Base-by-base conservation (phyloP, 2,797 vertebrate genomes). In the Gymnothorax javanicus region DNA sequence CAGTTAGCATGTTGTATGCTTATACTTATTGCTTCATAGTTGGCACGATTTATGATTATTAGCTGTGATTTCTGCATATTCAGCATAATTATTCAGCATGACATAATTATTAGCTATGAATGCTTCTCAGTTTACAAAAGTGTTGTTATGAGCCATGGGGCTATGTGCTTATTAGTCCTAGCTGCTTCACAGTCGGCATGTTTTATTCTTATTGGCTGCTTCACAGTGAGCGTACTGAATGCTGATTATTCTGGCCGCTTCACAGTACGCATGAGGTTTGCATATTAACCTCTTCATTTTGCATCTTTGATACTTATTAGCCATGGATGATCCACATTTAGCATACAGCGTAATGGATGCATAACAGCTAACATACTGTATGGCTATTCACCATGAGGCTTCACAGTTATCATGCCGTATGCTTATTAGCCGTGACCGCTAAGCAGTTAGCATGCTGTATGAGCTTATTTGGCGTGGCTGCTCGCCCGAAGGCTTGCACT, bases 201-300 rank as follows among this genome's bases (percentile, higher is more conserved):
- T 8, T 67, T 25, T 98, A 97, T 97, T 97, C 97, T 98, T 97
- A 97, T 97, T 98, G 96, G 96, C 95, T 98, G 96, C 96, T 97
- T 98, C 97, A 77, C 20, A 64, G 62, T 64, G 5, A 23, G 2
- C 5, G 20, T 67, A 4, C 7, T 67, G 62, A 7, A 67, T 8
- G 23, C 62, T 7, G 23, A 67, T 67, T n/a, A n/a, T 20, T 2
- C 23, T 8, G 4, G 20, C 62, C n/a, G 20, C 62, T 67, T 67
- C 62, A 67, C 62, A 67, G 62, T 67, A 7, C 23, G 20, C 20
- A 67, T 67, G 23, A 17, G 23, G 62, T 67, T 23, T 8, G 33
- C 33, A 43, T 43, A 43, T 43, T 43, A 43, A 2, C 33, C 33
- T 43, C 33, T 1, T 94, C 93, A 43, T 43, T 43, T 43, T 97